Evolutionary conservation across 2,797 vertebrate species (phyloP).

Genomic region (Bryconaethiops microstoma): DNA sequence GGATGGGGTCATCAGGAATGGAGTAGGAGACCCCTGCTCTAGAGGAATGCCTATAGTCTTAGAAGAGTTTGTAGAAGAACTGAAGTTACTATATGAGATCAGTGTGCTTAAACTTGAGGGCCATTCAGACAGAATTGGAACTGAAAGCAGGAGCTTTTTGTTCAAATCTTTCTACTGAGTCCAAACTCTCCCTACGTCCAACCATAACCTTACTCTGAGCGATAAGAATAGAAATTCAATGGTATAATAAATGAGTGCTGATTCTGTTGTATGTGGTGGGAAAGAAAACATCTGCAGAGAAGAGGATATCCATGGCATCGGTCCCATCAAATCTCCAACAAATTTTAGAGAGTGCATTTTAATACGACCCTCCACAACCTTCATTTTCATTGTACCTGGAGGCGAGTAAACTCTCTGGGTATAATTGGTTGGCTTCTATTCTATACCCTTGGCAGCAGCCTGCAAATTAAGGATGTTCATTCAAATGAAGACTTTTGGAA

Average conservation of each 20-base stretch:
- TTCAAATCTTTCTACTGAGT: background rate
- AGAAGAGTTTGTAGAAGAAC: background rate
- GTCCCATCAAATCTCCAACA: slow-evolving; percentile 63
- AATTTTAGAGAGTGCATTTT: slow-evolving; percentile 66
- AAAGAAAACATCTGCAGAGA: slow-evolving; percentile 26
- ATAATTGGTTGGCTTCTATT: slow-evolving; percentile 66
- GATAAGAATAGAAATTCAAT: slow-evolving; percentile 31
- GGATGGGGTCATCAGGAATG: too few relatives aligned
- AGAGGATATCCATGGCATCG: slow-evolving; percentile 51
- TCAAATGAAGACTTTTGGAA: slow-evolving; percentile 64
- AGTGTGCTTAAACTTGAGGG: background rate
- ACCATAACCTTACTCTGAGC: background rate
- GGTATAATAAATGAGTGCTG: slow-evolving; percentile 45
- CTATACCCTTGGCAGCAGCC: slow-evolving; percentile 65
- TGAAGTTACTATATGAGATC: background rate
- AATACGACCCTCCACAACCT: slow-evolving; percentile 65
- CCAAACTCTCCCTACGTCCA: background rate
- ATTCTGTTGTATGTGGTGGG: background rate
- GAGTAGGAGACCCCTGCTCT: too few relatives aligned
- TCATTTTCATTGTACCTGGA: slow-evolving; percentile 72
- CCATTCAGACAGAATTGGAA: background rate
- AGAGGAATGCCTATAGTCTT: background rate
- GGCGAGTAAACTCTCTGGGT: slow-evolving; percentile 51
- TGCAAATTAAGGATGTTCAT: slow-evolving; percentile 70
- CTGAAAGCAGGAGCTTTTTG: background rate